Percentiles rank a stretch among this genome's conserved stretches.
phyloP scores from a whole-genome alignment of 2,888 invertebrate genomes.

The Neelides folsomi region DNA sequence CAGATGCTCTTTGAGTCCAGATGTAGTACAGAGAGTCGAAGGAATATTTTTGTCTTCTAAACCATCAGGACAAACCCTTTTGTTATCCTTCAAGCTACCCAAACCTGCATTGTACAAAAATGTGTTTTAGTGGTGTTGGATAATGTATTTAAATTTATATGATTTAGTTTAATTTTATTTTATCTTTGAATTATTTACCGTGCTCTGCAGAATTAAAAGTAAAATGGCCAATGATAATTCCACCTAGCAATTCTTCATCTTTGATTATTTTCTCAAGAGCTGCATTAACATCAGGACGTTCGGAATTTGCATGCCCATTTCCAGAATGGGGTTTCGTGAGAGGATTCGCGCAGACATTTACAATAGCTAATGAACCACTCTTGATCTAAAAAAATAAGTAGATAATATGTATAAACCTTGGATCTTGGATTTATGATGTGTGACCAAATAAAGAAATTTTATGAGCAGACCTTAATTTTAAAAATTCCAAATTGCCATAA shows the following conservation, averaged over 20 bases:
- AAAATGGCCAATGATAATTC: not conserved
- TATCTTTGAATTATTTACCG: slow-evolving; percentile 9
- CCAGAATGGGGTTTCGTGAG: slow-evolving; percentile 15
- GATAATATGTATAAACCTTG: not conserved
- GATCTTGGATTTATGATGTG: not conserved
- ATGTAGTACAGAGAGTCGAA: slow-evolving; percentile 25
- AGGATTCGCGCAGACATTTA: slow-evolving; percentile 28
- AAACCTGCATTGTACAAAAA: too few relatives aligned
- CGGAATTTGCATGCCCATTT: slow-evolving; percentile 19
- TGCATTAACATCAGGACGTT: too few relatives aligned
- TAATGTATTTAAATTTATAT: not conserved
- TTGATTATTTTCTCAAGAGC: too few relatives aligned
- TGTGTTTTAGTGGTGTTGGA: too few relatives aligned
- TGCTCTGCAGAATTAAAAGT: not conserved
- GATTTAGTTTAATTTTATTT: not conserved
- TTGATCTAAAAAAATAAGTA: slow-evolving; percentile 11
- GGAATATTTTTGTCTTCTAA: slow-evolving; percentile 10
- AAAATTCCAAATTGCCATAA: slow-evolving; percentile 32
- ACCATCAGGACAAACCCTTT: slow-evolving; percentile 13
- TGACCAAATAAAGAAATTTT: too few relatives aligned
- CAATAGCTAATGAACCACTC: slow-evolving; percentile 22
- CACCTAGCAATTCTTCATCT: too few relatives aligned
- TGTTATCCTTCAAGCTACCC: slow-evolving; percentile 11
- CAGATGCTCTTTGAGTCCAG: slow-evolving; percentile 18
- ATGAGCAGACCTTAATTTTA: slow-evolving; percentile 20